Evolutionary conservation across 2,113 vertebrate genomes (phyloP).

Genomic region (Xiphophorus couchianus): DNA sequence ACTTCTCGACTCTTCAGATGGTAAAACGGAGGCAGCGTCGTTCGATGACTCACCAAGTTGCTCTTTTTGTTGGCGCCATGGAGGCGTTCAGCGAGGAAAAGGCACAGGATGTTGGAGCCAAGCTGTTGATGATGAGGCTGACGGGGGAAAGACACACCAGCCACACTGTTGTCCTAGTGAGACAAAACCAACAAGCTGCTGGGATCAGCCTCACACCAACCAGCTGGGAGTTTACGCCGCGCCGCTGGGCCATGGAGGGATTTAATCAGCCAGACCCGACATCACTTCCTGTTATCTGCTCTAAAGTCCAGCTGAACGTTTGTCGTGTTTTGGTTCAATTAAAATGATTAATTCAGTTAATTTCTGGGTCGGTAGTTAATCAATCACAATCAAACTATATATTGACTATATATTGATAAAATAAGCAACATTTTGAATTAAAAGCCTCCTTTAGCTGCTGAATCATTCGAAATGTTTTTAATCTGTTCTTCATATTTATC

Average conservation of each 20-base stretch:
- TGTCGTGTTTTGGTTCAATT: too few relatives aligned
- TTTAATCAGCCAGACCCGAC: conserved; percentile 40
- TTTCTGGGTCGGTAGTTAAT: too few relatives aligned
- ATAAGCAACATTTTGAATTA: too few relatives aligned
- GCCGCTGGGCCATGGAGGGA: conserved; percentile 23
- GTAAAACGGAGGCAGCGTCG: not conserved
- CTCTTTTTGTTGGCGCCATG: conserved; percentile 17
- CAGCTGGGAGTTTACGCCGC: conserved; percentile 18
- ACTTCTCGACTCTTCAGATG: not conserved
- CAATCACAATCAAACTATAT: too few relatives aligned
- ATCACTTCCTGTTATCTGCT: conserved; percentile 31
- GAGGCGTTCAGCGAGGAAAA: conserved; percentile 31
- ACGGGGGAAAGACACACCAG: conserved; percentile 1
- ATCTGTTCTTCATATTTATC: too few relatives aligned
- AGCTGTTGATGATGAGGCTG: not conserved
- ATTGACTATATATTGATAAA: too few relatives aligned
- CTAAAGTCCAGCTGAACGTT: too few relatives aligned
- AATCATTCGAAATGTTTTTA: too few relatives aligned
- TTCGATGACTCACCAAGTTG: conserved; percentile 34
- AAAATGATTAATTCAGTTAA: too few relatives aligned
- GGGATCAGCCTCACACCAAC: conserved; percentile 28
- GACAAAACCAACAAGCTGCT: conserved; percentile 18
- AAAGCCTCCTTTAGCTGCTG: too few relatives aligned
- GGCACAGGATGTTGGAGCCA: conserved; percentile 1
- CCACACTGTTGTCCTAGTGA: conserved; percentile 15